A percentile compares a stretch with the other conserved stretches of the same genome.
phyloP scores from a whole-genome alignment of 2,797 vertebrate genomes.

The Pipistrellus pygmaeus region DNA sequence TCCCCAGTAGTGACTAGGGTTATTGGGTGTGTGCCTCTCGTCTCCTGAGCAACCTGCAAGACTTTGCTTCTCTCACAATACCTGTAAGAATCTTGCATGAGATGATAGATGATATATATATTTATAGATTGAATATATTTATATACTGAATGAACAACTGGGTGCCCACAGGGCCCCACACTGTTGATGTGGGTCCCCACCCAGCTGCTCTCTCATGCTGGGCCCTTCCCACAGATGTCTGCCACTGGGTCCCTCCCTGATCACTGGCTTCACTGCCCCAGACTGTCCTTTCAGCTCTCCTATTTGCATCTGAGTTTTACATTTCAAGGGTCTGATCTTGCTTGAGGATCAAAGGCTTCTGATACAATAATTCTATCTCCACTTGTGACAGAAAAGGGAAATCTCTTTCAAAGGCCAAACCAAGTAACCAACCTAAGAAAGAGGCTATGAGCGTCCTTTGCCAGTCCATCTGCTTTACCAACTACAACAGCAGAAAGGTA shows the following conservation, averaged over 20 bases:
- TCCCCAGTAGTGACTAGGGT: neutral
- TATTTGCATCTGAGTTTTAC: constrained; percentile 1
- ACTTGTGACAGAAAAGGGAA: neutral
- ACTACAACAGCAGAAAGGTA: neutral
- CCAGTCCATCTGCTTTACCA: neutral
- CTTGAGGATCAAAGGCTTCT: constrained; percentile 48
- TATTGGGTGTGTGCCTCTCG: neutral
- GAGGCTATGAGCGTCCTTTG: neutral
- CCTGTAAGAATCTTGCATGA: constrained; percentile 5
- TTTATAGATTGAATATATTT: neutral
- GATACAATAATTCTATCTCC: neutral
- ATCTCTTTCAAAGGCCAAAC: constrained; percentile 49
- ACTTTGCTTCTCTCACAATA: neutral
- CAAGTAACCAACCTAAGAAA: neutral
- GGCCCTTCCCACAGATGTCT: neutral
- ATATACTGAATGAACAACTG: neutral
- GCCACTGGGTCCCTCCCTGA: neutral
- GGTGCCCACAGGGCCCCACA: neutral
- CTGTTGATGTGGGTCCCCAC: neutral
- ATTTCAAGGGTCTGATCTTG: neutral
- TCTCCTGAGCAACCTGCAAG: neutral
- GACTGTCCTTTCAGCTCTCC: neutral
- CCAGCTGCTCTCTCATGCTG: neutral
- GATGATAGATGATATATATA: neutral
- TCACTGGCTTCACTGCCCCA: neutral